Base-by-base conservation (phyloP, 2,888 invertebrate species). In the Leucophora obtusa region DNA sequence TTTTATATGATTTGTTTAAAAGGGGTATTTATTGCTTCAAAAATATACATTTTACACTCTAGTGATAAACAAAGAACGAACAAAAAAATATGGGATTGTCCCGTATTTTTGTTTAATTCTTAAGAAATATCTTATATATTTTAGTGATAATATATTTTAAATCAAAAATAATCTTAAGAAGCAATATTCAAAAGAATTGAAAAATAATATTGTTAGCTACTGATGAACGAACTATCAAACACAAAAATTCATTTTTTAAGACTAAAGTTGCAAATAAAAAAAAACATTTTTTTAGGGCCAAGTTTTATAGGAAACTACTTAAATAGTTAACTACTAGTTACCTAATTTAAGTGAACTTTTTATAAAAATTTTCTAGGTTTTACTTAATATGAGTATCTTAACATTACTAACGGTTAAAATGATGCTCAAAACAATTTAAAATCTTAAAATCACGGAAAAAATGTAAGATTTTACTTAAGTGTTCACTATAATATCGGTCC, bases 11-110 rank as follows among this genome's bases (percentile, higher is more conserved):
- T 51, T 38, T 38, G 24, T 60, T 53, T 21, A 60, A 24, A 43
- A 76, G 70, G 65, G 70, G 53, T 14, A 53, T 65, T 66, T 65
- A 62, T 77, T 65, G 8, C 28, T 15, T 54, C 15, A 15, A 10
- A 7, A 15, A 56, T 9, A 56, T 28, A 33, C 24, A 56, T 28
- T 28, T 8, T 53, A 59, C 18, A 56, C 17, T 43, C 51, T 58
- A 14, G 17, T 63, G 28, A n/a, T 38, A 56, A 56, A 58, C 24
- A 60, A 66, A 63, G 28, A 28, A n/a, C 54, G 10, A 18, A 10
- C 1, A 51, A 54, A 54, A 15, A 54, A 53, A 53, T 24, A 56
- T 56, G 43, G 43, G 43, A 47, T 47, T 47, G 43, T 47, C 43
- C 43, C 43, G 10, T 38, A 10, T 38, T 38, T 38, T 38, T 38